Conservation (phyloP, 2,888 invertebrate species). For the Anaspis maculata region DNA sequence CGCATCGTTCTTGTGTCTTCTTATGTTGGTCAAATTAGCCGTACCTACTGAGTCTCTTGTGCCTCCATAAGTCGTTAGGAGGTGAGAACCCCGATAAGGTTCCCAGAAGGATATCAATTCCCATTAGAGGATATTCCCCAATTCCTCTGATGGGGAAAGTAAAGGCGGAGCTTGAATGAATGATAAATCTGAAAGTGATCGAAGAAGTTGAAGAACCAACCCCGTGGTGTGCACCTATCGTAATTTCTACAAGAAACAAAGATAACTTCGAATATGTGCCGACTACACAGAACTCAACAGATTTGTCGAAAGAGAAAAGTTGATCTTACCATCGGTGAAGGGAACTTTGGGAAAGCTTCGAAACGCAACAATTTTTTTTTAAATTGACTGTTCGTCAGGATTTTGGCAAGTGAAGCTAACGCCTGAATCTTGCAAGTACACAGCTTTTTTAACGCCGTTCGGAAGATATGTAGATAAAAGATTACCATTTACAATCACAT, state of each 20-base stretch:
- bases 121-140: too few relatives aligned
- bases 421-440: constrained; percentile 4
- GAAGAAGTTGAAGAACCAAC: constrained; percentile 25
- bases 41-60: too few relatives aligned
- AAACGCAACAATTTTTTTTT: constrained; percentile 17
- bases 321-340: constrained; percentile 17
- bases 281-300: constrained; percentile 26
- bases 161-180: constrained; percentile 20
- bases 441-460: constrained; percentile 14
- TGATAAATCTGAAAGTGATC: constrained; percentile 25
- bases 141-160: background rate
- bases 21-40: too few relatives aligned
- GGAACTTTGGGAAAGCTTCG: constrained; percentile 18
- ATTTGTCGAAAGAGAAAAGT: constrained; percentile 15
- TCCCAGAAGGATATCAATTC: background rate
- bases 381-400: constrained; percentile 20
- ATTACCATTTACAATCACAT: constrained; percentile 10
- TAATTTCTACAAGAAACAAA: constrained; percentile 25
- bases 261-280: constrained; percentile 22
- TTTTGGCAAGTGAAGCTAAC: constrained; percentile 24
- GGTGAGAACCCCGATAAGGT: too few relatives aligned
- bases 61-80: too few relatives aligned
- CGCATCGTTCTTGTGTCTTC: too few relatives aligned
- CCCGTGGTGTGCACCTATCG: constrained; percentile 33
- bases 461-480: constrained; percentile 13